A percentile compares a stretch with the other conserved stretches of the same genome.
phyloP scores from a whole-genome alignment of 2,113 vertebrate genomes.

The Tachysurus fulvidraco region DNA sequence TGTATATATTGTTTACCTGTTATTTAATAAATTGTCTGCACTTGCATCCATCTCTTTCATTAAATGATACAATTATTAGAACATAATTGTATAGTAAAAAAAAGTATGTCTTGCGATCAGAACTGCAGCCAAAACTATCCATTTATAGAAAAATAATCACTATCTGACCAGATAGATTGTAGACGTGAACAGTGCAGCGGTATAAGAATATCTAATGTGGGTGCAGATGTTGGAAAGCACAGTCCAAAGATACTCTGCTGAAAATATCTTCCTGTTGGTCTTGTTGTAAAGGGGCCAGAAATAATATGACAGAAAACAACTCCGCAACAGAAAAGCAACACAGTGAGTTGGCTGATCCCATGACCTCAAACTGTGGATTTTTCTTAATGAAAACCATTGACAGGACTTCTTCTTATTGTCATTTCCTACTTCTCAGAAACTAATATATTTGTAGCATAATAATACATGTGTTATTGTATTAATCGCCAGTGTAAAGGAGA shows the following conservation, averaged over 20 bases:
- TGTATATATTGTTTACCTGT: not conserved
- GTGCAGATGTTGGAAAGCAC: not conserved
- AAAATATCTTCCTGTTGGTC: not conserved
- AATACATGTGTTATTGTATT: not conserved
- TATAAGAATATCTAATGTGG: not conserved
- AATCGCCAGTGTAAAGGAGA: constrained; percentile 1
- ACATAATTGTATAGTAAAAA: not conserved
- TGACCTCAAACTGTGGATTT: not conserved
- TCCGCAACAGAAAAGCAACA: not conserved
- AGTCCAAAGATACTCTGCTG: not conserved
- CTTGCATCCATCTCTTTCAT: not conserved
- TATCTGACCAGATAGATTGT: not conserved
- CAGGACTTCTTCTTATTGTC: constrained; percentile 8
- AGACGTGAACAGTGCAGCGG: not conserved
- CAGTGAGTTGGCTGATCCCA: not conserved
- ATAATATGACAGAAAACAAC: constrained; percentile 3
- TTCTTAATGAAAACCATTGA: not conserved
- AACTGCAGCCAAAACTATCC: not conserved
- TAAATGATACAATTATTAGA: not conserved
- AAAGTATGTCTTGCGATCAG: not conserved
- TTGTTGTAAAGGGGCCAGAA: constrained; percentile 4
- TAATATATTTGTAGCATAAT: not conserved
- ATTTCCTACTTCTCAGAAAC: not conserved
- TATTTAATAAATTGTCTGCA: not conserved
- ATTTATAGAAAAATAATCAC: not conserved